Base-by-base conservation (phyloP, 2,797 vertebrate genomes). In the Heliangelus exortis region DNA sequence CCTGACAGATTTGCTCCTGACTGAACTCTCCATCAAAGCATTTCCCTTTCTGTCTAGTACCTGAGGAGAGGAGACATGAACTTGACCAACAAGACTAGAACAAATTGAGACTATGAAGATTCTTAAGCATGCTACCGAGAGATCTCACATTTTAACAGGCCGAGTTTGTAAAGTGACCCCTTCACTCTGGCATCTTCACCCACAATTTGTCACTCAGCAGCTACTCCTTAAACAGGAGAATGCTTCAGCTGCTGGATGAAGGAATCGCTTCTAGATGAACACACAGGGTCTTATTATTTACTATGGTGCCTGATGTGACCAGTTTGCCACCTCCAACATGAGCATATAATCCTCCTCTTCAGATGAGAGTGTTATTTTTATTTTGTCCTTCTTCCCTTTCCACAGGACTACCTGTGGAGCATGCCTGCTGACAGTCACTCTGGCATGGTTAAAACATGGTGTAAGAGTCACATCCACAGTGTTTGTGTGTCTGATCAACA, bases 141-240 rank as follows among this genome's bases (percentile, higher is more conserved):
- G 39, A 45, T 26, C 41, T 94, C 78, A 51, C 63, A 58, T 94
- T 95, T 92, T 85, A 83, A 78, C 15, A 72, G 50, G 28, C 39
- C 7, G 13, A 36, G 39, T 85, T 80, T 78, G 69, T 66, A 87
- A 85, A 93, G 78, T 69, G 69, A 95, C 5, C 41, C 75, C 73
- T 81, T 89, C 3, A 0, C 63, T 79, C 71, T 84, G 84, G 86
- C 78, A 89, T 93, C 66, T 92, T 76, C 82, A 76, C 59, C 39
- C 48, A 33, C 23, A n/a, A 63, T 41, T 94, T 66, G 51, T 92
- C 90, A 88, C 89, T 85, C 84, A 67, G 31, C 84, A 84, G 43
- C 82, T 89, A 53, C 47, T 80, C 50, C 75, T 69, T 77, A 89
- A 72, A 3, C 6, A 6, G 34, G 54, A 85, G 54, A 89, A 83